A percentile compares a stretch with the other conserved stretches of the same genome.
Evolutionary conservation across 53 echinoderm and acorn worm genomes (phyloP).

Genomic region (Antedon mediterranea): DNA sequence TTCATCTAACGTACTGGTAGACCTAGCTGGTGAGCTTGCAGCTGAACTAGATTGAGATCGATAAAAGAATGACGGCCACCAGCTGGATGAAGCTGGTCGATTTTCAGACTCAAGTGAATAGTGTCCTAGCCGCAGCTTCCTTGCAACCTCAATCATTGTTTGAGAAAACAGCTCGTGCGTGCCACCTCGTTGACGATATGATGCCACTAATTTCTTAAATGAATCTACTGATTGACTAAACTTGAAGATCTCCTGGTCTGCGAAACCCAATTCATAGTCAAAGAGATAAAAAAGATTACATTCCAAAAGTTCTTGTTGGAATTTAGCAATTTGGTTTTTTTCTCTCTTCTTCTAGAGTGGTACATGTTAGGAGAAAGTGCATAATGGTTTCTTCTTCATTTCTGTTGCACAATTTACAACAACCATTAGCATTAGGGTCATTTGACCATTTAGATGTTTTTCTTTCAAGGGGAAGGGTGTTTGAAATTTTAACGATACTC

Average conservation of each 20-base stretch:
- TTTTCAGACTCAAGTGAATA: conserved; percentile 14
- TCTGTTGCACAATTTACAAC: too few species aligned
- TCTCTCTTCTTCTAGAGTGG: too few species aligned
- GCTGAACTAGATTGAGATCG: conserved; percentile 4
- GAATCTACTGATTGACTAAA: conserved; percentile 46
- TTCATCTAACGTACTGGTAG: background rate
- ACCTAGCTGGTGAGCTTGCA: background rate
- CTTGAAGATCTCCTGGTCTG: conserved; percentile 38
- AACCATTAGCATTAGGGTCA: too few species aligned
- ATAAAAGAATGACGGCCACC: background rate
- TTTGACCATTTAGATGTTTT: too few species aligned
- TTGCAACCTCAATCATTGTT: conserved; percentile 50
- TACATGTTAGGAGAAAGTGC: too few species aligned
- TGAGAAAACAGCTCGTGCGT: conserved; percentile 59
- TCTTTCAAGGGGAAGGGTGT: too few species aligned
- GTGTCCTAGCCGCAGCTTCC: conserved; percentile 48
- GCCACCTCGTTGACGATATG: conserved; percentile 63
- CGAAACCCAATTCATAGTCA: conserved; percentile 71
- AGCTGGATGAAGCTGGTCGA: conserved; percentile 4
- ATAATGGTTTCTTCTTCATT: too few species aligned
- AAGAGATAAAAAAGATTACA: too few species aligned
- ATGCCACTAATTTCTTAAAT: conserved; percentile 49
- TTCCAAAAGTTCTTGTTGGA: too few species aligned
- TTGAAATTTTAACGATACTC: too few species aligned
- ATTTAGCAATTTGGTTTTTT: too few species aligned